Percentiles rank a stretch among this genome's conserved stretches.
These are phyloP conservation scores for Chalcosyrphus nemorum DNA, from an alignment of 2,888 invertebrate genomes.

Conservation along the genomic window DNA sequence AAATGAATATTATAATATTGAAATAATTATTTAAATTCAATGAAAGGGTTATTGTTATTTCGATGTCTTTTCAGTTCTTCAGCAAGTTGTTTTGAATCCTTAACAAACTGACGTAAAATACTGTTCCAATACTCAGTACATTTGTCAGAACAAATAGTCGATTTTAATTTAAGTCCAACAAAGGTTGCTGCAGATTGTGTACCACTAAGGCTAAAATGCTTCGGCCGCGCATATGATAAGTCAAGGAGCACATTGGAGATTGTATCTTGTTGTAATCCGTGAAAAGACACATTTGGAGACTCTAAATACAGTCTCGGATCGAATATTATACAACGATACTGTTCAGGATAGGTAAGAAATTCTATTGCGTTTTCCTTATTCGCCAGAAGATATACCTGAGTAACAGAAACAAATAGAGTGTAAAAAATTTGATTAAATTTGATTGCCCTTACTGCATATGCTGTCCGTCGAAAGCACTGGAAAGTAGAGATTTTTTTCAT, in stretches of 20 bases:
- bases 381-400: constrained; percentile 84
- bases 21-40: neutral
- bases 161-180: constrained; percentile 84
- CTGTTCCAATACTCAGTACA: constrained; percentile 50
- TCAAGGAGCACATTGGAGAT: constrained; percentile 84
- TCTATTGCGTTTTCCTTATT: constrained; percentile 82
- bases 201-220: constrained; percentile 84
- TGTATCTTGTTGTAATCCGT: constrained; percentile 76
- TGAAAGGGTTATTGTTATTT: constrained; percentile 29
- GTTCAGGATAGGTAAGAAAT: constrained; percentile 83
- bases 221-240: constrained; percentile 84
- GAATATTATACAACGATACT: constrained; percentile 83
- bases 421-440: too few relatives aligned
- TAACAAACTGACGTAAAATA: neutral
- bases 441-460: too few relatives aligned
- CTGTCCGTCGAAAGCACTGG: too few relatives aligned
- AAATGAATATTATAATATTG: too few relatives aligned
- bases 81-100: constrained; percentile 38
- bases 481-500: too few relatives aligned
- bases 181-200: constrained; percentile 83
- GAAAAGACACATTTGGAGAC: neutral
- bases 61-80: constrained; percentile 15
- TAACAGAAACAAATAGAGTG: neutral
- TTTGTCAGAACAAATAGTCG: constrained; percentile 80
- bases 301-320: neutral